A percentile compares a stretch with the other conserved stretches of the same genome.
Evolutionary conservation across 2,888 invertebrate genomes (phyloP).

Genomic region (Flabesymbios commensalis): DNA sequence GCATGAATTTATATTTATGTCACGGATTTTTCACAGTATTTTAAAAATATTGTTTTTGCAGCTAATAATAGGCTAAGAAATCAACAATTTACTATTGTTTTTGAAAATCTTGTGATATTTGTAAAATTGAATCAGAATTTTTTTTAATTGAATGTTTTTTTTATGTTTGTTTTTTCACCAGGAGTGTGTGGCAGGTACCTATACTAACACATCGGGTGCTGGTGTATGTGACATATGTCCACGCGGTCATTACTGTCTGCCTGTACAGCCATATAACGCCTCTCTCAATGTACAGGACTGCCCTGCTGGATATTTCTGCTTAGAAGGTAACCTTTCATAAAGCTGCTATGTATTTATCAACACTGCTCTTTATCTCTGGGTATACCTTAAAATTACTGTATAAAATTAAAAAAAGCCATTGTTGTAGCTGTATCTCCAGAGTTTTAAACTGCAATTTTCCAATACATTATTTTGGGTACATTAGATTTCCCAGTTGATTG

Average conservation of each 20-base stretch:
- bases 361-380: no score
- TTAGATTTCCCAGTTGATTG: no score
- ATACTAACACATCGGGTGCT: conserved; percentile 49
- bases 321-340: conserved; percentile 45
- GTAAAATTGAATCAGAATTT: background rate
- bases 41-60: no score
- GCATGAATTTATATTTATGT: no score
- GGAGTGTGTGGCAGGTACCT: conserved; percentile 49
- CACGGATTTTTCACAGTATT: no score
- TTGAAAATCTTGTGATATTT: background rate
- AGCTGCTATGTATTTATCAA: no score
- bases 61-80: no score
- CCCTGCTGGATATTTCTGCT: conserved; percentile 52
- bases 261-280: conserved; percentile 49
- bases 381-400: no score
- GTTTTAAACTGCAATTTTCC: no score
- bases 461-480: no score
- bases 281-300: conserved; percentile 49
- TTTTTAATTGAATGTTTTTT: background rate
- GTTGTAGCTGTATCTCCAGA: no score
- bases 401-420: no score
- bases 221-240: conserved; percentile 49
- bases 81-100: background rate
- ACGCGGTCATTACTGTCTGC: conserved; percentile 53
- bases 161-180: conserved; percentile 11